Conservation (phyloP, 1,140 invertebrate genomes). For the Maconellicoccus hirsutus region DNA sequence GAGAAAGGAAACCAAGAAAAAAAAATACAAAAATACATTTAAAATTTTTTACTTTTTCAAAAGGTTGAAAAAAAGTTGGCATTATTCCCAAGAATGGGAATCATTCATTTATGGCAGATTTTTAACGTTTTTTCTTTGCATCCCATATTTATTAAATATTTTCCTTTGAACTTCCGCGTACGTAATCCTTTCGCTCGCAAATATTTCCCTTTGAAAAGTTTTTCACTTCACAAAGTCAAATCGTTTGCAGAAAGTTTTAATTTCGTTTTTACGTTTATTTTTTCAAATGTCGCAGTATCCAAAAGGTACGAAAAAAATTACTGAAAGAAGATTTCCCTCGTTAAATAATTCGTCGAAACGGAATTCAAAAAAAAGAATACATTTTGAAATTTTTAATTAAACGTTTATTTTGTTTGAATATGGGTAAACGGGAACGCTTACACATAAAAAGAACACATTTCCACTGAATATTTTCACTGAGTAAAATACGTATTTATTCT, state of each 20-base stretch:
- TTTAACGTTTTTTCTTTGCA: conserved; percentile 17
- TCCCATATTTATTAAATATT: conserved; percentile 22
- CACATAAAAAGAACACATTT: too few relatives aligned
- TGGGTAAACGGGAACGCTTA: not conserved
- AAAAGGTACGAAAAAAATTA: conserved; percentile 16
- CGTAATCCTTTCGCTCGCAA: conserved; percentile 18
- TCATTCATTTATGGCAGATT: conserved; percentile 21
- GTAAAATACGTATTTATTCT: too few relatives aligned
- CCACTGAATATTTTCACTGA: too few relatives aligned
- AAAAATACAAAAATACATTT: not conserved
- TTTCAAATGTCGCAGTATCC: conserved; percentile 11
- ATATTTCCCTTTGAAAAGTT: conserved; percentile 22
- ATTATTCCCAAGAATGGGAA: conserved; percentile 20
- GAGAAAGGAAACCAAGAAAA: not conserved
- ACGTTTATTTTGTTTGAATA: conserved; percentile 5
- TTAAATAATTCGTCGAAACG: conserved; percentile 16
- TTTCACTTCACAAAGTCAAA: conserved; percentile 19
- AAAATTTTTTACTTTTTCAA: not conserved
- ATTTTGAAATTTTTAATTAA: not conserved
- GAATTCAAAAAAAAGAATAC: conserved; percentile 1
- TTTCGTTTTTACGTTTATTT: conserved; percentile 18
- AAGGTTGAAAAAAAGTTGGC: not conserved
- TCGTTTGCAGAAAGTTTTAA: conserved; percentile 22
- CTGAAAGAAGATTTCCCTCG: conserved; percentile 17
- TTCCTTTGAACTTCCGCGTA: conserved; percentile 17